Conservation (phyloP, 2,113 vertebrate species). For the Otocyon megalotis region DNA sequence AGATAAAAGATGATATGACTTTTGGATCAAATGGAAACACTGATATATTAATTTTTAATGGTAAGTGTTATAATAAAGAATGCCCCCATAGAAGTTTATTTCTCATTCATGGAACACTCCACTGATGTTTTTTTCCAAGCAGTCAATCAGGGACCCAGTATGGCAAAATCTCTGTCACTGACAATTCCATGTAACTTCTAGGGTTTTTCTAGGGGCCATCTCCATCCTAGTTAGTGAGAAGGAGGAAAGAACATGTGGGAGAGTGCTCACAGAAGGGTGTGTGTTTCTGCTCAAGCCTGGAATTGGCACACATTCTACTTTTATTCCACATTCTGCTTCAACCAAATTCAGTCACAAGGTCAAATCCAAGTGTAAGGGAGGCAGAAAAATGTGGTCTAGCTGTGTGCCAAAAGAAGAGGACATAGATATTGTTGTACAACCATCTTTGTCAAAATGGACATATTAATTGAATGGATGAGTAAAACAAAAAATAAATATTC, state of each 20-base stretch:
- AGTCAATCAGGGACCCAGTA: neutral
- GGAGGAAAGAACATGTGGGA: neutral
- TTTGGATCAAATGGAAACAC: neutral
- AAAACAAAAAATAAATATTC: neutral
- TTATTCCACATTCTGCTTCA: neutral
- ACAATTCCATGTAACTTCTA: neutral
- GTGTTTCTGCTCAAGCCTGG: neutral
- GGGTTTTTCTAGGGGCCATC: neutral
- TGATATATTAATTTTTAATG: neutral
- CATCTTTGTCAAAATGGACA: neutral
- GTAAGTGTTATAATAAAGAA: neutral
- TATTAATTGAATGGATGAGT: neutral
- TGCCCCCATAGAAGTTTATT: neutral
- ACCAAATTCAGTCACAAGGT: neutral
- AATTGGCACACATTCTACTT: neutral
- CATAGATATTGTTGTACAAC: neutral
- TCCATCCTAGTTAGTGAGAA: neutral
- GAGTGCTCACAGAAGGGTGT: neutral
- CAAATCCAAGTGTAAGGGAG: neutral
- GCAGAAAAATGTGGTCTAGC: neutral
- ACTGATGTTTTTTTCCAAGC: neutral
- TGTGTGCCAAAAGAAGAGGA: neutral
- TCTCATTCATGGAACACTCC: neutral
- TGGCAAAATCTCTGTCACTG: neutral
- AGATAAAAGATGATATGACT: neutral